These are phyloP conservation scores for Drosophila parvula DNA, from an alignment of 1,140 invertebrate genomes.

Conservation along the genomic window DNA sequence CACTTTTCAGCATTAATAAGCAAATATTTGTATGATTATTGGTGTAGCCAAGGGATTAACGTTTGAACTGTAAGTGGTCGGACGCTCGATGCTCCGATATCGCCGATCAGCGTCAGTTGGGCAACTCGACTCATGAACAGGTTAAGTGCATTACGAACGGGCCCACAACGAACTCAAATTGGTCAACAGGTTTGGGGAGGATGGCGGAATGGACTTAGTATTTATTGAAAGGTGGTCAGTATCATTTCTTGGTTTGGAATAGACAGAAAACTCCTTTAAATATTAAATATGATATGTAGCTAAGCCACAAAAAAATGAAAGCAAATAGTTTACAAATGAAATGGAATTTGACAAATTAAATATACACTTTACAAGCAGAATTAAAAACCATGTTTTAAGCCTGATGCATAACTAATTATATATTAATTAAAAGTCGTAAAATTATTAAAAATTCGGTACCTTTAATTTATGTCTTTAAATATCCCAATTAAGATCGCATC, in stretches of 20 bases:
- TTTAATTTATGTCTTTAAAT: not conserved
- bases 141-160: slow-evolving; percentile 54
- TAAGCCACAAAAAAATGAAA: too few relatives aligned
- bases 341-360: too few relatives aligned
- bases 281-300: not conserved
- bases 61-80: slow-evolving; percentile 53
- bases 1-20: slow-evolving; percentile 84
- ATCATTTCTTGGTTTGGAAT: not conserved
- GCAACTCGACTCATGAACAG: slow-evolving; percentile 47
- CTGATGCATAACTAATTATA: too few relatives aligned
- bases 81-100: slow-evolving; percentile 43
- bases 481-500: not conserved
- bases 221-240: slow-evolving; percentile 11
- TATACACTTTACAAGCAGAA: too few relatives aligned
- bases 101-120: slow-evolving; percentile 44
- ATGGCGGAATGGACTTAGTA: slow-evolving; percentile 9
- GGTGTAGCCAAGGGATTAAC: slow-evolving; percentile 74
- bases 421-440: too few relatives aligned
- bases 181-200: slow-evolving; percentile 42
- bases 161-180: slow-evolving; percentile 24
- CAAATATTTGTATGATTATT: slow-evolving; percentile 83
- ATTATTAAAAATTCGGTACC: too few relatives aligned
- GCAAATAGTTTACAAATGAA: too few relatives aligned
- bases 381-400: too few relatives aligned
- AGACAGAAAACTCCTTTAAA: not conserved